phyloP scores from a whole-genome alignment of 1,140 invertebrate species.

The Eupristina koningsbergeri region DNA sequence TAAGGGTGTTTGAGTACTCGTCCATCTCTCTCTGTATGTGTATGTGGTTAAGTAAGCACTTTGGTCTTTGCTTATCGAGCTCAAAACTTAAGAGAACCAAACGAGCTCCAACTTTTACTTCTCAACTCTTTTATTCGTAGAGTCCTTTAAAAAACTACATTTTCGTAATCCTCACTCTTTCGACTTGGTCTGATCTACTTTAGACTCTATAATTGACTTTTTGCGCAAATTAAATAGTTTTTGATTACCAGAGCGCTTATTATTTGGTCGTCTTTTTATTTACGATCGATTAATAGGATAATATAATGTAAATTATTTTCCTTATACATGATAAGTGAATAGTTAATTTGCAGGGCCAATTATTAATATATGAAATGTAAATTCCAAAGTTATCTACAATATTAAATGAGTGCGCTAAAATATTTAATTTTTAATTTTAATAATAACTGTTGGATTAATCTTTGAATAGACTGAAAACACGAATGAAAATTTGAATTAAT shows the following conservation, averaged over 20 bases:
- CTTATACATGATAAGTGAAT: no score
- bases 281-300: not conserved
- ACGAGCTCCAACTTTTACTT: not conserved
- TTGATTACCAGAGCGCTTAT: not conserved
- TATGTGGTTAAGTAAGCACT: constrained; percentile 51
- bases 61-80: constrained; percentile 49
- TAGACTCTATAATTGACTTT: not conserved
- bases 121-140: not conserved
- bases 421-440: no score
- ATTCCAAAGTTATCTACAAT: no score
- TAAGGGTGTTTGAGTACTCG: not conserved
- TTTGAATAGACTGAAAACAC: no score
- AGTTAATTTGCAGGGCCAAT: no score
- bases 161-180: constrained; percentile 30
- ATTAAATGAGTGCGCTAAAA: no score
- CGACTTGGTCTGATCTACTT: constrained; percentile 27
- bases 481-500: no score
- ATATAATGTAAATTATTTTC: no score
- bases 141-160: constrained; percentile 25
- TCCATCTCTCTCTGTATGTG: not conserved
- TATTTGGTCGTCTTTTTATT: not conserved
- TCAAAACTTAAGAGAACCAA: constrained; percentile 26
- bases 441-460: no score
- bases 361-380: no score
- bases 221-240: not conserved